Evolutionary conservation across 1,140 invertebrate genomes (phyloP), one percentile per base, ranked within the genome.

Genomic region (Micrasema longulum): DNA sequence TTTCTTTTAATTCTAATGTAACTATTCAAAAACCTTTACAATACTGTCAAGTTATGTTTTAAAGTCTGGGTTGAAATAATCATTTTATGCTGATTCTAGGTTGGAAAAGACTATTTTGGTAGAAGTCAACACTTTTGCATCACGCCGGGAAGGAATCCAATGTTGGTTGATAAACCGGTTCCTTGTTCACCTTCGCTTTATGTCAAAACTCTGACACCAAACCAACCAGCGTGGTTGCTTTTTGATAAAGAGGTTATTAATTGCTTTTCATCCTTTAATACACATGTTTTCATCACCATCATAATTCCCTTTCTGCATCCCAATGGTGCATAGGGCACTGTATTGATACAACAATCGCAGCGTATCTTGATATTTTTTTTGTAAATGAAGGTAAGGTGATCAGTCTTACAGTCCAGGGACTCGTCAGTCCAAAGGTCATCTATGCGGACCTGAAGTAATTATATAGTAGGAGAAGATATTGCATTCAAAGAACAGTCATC

Each of bases 141-240:
- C 6, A 31, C 38, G 22, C 31, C 60, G 1, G 52, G 62, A 5
- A 62, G 38, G 12, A 72, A 38, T 16, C 41, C 68, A 23, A 50
- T 63, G 31, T 45, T 76, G 43, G 26, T 52, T 9, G 83, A 85
- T 68, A 84, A 82, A 68, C 35, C 78, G 2, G 79, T 80, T 47
- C 77, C 66, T 0, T 75, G 62, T 1, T 78, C 84, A 43, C 90
- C 90, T 0, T 90, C 91, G 0, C 75, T 93, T 74, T 91, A 91
- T 82, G 85, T 88, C 0, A 84, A 87, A 22, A 90, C 91, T 63
- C 89, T 92, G 77, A 89, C 87, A 1, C 85, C 87, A 1, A 90
- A 91, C 75, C 76, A 92, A 41, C 95, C 95, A 0, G 83, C 91
- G 0, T 97, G 95, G 95, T 85, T 97, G 26, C 89, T 91, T 45